Evolutionary conservation across 2,888 invertebrate genomes (phyloP), one percentile per base, ranked within the genome.

Genomic region (Vanessa cardui): DNA sequence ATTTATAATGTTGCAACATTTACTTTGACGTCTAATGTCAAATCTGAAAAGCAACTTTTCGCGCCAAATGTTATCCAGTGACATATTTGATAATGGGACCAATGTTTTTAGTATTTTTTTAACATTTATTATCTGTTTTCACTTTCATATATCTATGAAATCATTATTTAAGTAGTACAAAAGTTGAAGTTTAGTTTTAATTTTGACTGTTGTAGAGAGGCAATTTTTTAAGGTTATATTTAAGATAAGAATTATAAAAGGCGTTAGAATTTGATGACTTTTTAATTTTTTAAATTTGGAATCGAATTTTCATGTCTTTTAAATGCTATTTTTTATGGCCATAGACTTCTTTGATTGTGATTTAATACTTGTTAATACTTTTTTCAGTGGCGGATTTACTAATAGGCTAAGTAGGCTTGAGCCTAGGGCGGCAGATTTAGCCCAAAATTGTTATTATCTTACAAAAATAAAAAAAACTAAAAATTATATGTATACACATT

Each of bases 331-430:
- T 8, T 18, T 56, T 21, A 26, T 66, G 60, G 47, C 50, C 62
- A 59, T 59, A 59, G 62, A 59, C 54, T 68, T 50, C n/a, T 50
- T 58, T 65, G 65, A 66, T 66, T 58, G n/a, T n/a, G 6, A 47
- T 18, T 6, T 47, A 18, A 7, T n/a, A n/a, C n/a, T n/a, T n/a
- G n/a, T n/a, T n/a, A n/a, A n/a, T n/a, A n/a, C n/a, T n/a, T n/a
- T n/a, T n/a, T n/a, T n/a, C n/a, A n/a, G n/a, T n/a, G n/a, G n/a
- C n/a, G n/a, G n/a, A n/a, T n/a, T n/a, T n/a, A n/a, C n/a, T n/a
- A n/a, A n/a, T n/a, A n/a, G n/a, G n/a, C n/a, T n/a, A n/a, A n/a
- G n/a, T n/a, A n/a, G n/a, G n/a, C n/a, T n/a, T n/a, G n/a, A n/a
- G n/a, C n/a, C n/a, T n/a, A n/a, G n/a, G n/a, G n/a, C n/a, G n/a